Conservation (phyloP, 1,140 invertebrate species). For the Drosophila aff. region DNA sequence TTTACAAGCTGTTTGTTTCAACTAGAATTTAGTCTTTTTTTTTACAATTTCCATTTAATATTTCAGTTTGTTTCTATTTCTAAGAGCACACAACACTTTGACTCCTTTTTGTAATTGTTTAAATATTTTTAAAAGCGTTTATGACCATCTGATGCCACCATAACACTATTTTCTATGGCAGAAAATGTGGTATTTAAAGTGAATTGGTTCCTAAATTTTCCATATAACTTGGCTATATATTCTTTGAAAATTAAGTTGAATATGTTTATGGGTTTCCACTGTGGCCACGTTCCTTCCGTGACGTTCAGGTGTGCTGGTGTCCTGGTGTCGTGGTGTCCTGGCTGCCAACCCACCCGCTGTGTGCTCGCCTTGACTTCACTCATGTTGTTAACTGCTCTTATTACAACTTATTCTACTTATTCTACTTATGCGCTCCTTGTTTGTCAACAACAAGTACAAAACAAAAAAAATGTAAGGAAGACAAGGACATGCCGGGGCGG, state of each 20-base stretch:
- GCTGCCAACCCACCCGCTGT: conserved; percentile 5
- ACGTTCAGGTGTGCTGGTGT: conserved; percentile 52
- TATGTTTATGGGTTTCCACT: conserved; percentile 15
- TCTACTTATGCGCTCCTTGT: conserved; percentile 64
- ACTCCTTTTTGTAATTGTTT: background rate
- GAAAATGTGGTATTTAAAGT: background rate
- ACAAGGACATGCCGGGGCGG: conserved; percentile 14
- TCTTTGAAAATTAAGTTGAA: background rate
- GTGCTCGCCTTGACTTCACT: conserved; percentile 30
- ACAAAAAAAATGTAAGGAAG: conserved; percentile 22
- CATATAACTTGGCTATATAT: background rate
- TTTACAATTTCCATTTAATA: background rate
- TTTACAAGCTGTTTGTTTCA: too few species aligned
- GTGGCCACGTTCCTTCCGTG: conserved; percentile 37
- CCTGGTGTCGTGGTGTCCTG: conserved; percentile 39
- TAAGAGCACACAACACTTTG: background rate
- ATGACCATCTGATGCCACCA: background rate
- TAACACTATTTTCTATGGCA: background rate
- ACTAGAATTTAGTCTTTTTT: too few species aligned
- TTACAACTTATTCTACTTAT: conserved; percentile 80
- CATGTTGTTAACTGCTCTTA: conserved; percentile 81
- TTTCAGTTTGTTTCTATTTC: background rate
- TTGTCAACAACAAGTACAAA: conserved; percentile 55
- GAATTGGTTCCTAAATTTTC: too few species aligned
- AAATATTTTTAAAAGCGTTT: background rate